These are phyloP conservation scores for Xenops minutus DNA, from an alignment of 2,797 vertebrate genomes.

Conservation along the genomic window DNA sequence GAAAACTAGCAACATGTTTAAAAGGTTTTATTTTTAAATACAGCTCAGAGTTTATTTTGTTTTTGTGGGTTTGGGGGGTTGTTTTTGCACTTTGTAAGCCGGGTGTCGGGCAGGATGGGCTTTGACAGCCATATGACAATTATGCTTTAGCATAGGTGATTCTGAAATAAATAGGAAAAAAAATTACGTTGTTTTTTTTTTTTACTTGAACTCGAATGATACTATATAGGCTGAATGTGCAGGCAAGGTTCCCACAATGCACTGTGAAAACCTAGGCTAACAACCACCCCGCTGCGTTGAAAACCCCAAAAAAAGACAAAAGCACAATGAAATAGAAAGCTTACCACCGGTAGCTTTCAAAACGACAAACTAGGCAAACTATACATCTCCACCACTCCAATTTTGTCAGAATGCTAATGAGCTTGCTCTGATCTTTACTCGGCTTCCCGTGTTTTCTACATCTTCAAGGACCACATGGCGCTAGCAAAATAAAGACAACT, in stretches of 20 bases:
- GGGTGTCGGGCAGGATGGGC: constrained; percentile 4
- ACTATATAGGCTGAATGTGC: constrained; percentile 80
- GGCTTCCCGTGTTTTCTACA: constrained; percentile 97
- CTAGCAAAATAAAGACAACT: constrained; percentile 99
- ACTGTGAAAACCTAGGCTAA: constrained; percentile 88
- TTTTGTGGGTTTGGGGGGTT: neutral
- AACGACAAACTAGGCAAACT: constrained; percentile 88
- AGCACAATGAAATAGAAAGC: constrained; percentile 93
- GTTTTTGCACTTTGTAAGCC: neutral
- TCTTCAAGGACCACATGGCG: constrained; percentile 99
- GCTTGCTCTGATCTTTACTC: constrained; percentile 96
- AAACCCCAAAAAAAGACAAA: constrained; percentile 91
- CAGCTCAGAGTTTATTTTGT: constrained; percentile 39
- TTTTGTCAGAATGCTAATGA: constrained; percentile 97
- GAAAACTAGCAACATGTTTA: constrained; percentile 26
- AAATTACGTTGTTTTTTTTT: constrained; percentile 40
- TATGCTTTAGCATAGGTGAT: constrained; percentile 59
- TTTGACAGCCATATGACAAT: constrained; percentile 13
- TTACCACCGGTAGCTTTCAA: constrained; percentile 88
- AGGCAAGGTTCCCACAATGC: constrained; percentile 87
- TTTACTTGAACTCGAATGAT: constrained; percentile 79
- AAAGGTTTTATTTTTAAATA: constrained; percentile 52
- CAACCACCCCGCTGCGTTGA: constrained; percentile 87
- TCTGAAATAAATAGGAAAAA: constrained; percentile 60
- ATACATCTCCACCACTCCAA: constrained; percentile 94